A percentile compares a stretch with the other conserved stretches of the same genome.
Conservation (phyloP, 2,113 vertebrate genomes). For the Cinclus mexicanus region DNA sequence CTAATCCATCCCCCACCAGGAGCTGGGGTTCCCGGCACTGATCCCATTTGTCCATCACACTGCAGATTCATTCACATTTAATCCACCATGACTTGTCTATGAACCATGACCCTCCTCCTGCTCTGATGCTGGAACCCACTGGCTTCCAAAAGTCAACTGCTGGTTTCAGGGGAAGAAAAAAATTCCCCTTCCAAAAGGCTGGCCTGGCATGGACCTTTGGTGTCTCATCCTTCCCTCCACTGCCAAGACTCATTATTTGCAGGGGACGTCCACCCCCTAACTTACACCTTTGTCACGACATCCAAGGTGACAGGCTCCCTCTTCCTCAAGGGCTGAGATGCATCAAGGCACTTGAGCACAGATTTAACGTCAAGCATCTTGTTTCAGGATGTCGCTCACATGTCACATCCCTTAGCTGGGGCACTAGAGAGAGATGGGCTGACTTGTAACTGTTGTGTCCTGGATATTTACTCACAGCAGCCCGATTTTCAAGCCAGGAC, state of each 20-base stretch:
- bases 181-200: not conserved
- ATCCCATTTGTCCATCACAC: slow-evolving; percentile 50
- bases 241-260: not conserved
- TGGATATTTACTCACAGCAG: not conserved
- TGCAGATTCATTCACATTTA: slow-evolving; percentile 21
- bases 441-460: not conserved
- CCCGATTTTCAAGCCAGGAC: not conserved
- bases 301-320: not conserved
- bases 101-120: not conserved
- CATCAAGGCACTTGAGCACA: not conserved
- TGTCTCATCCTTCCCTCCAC: not conserved
- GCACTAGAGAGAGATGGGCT: not conserved
- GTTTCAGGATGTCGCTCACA: not conserved
- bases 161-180: not conserved
- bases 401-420: not conserved
- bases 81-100: not conserved
- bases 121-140: not conserved
- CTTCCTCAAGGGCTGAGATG: not conserved
- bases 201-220: accelerated
- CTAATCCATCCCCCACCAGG: slow-evolving; percentile 7
- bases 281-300: not conserved
- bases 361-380: not conserved
- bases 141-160: slow-evolving; percentile 10
- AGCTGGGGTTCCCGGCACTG: not conserved
- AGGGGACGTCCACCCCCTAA: not conserved